A percentile compares a stretch with the other conserved stretches of the same genome.
Evolutionary conservation across 2,888 invertebrate genomes (phyloP).

Genomic region (Agrilus mali): DNA sequence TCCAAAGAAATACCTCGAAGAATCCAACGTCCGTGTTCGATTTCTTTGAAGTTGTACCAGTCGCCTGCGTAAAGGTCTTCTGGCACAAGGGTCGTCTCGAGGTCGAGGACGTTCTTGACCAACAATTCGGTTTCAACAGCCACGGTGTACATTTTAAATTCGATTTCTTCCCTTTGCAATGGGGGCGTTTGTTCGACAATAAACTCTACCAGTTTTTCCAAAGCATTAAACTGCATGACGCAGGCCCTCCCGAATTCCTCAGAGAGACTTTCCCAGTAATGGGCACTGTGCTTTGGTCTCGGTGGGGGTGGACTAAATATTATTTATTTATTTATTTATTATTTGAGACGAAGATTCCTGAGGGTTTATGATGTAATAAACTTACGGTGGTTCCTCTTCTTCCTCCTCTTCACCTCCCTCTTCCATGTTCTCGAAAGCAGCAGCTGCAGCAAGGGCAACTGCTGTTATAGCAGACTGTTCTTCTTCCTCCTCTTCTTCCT

Average conservation of each 20-base stretch:
- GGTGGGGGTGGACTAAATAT: background rate
- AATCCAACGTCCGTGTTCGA: conserved; percentile 30
- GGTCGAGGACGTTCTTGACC: conserved; percentile 21
- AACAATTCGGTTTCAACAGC: conserved; percentile 20
- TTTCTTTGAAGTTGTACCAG: conserved; percentile 30
- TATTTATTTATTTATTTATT: no score
- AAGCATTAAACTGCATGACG: conserved; percentile 23
- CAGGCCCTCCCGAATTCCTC: conserved; percentile 24
- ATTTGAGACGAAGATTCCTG: no score
- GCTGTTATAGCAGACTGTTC: background rate
- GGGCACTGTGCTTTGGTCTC: conserved; percentile 10
- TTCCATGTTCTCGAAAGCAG: conserved; percentile 1
- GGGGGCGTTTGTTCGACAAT: conserved; percentile 28
- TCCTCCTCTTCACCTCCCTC: conserved; percentile 5
- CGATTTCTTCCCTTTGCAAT: conserved; percentile 15
- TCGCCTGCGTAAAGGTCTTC: conserved; percentile 22
- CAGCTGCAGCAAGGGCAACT: background rate
- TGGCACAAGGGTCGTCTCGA: conserved; percentile 15
- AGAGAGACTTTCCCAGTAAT: conserved; percentile 23
- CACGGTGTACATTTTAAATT: conserved; percentile 21
- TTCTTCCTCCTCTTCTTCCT: conserved; percentile 5
- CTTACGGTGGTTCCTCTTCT: background rate
- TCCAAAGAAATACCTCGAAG: conserved; percentile 22
- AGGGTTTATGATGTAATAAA: no score
- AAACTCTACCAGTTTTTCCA: conserved; percentile 23